Base-by-base conservation (phyloP, 2,888 invertebrate species). In the Ecdyonurus torrentis region DNA sequence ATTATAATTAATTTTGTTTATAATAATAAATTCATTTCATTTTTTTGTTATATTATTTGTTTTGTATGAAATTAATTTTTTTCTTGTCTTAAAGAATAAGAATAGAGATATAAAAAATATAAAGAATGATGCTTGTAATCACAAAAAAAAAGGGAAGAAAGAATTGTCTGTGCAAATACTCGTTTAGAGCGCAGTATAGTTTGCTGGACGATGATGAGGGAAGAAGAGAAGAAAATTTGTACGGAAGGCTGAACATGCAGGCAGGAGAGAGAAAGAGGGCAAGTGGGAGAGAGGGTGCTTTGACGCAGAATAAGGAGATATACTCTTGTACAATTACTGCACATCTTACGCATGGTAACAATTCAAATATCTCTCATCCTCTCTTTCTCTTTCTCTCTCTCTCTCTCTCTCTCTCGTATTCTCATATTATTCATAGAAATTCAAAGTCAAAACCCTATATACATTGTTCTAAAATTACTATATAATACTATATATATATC, bases 111-210 rank as follows among this genome's bases (percentile, higher is more conserved):
- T 2, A n/a, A 25, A 25, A 20, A 20, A 25, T 15, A 25, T 15
- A 60, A 37, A 25, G 37, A 25, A 25, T 25, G 25, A 18, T 18
- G 25, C 22, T 25, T n/a, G 19, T 25, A 25, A 18, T 5, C 2
- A 20, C 24, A 60, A 25, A 23, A 60, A 18, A 25, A 19, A 37
- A 25, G n/a, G n/a, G 60, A 10, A 37, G 60, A 60, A 60, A n/a
- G 60, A 61, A 61, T 61, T 61, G 23, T n/a, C 55, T 61, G 61
- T 23, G 61, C 61, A 61, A 61, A 61, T 61, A 61, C 61, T 61
- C 52, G 52, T 52, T 22, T 52, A 37, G 7, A 10, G 5, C 15
- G 5, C 7, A 10, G 37, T 37, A 37, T n/a, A n/a, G n/a, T n/a
- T n/a, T n/a, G n/a, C n/a, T n/a, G n/a, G n/a, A n/a, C n/a, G n/a